Conservation (phyloP, 2,113 vertebrate genomes). For the Antechinus stuartii region DNA sequence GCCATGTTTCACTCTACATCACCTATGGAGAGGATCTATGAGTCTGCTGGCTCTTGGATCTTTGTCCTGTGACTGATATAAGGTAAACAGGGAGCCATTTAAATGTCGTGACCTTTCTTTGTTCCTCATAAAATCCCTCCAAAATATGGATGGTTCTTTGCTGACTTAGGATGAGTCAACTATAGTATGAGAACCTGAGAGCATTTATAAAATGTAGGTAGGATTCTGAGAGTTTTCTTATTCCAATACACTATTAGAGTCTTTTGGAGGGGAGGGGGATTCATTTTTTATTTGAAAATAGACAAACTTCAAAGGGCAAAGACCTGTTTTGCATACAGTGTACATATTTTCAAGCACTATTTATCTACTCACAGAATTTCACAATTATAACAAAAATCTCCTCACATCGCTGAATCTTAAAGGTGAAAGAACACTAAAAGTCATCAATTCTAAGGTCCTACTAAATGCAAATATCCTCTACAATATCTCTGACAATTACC, state of each 20-base stretch:
- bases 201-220: neutral
- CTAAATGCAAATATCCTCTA: neutral
- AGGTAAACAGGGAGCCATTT: conserved; percentile 14
- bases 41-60: neutral
- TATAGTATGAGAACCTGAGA: neutral
- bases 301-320: neutral
- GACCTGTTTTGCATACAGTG: conserved; percentile 9
- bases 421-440: neutral
- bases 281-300: conserved; percentile 24
- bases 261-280: neutral
- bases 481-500: neutral
- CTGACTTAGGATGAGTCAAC: neutral
- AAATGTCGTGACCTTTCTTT: conserved; percentile 37
- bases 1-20: neutral
- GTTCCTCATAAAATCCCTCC: conserved; percentile 6
- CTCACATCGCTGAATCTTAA: neutral
- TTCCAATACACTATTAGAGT: neutral
- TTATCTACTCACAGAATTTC: neutral
- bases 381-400: neutral
- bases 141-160: neutral
- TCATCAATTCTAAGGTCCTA: neutral
- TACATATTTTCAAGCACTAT: neutral
- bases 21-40: neutral
- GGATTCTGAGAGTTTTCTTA: neutral
- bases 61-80: neutral